Percentiles rank a stretch among this genome's conserved stretches.
phyloP scores from a whole-genome alignment of 2,113 vertebrate genomes.

The Phocoena sinus region DNA sequence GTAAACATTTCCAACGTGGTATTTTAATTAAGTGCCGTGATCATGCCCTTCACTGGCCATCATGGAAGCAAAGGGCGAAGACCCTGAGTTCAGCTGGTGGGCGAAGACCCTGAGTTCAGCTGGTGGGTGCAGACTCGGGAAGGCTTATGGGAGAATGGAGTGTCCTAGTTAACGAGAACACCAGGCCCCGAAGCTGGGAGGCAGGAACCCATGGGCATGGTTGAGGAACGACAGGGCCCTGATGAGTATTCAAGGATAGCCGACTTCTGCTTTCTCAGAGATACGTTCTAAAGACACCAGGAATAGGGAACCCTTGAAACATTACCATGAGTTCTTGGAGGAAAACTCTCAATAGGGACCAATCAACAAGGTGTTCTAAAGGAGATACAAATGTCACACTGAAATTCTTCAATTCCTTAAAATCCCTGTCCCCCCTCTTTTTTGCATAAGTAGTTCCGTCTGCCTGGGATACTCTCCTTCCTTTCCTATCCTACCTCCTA shows the following conservation, averaged over 20 bases:
- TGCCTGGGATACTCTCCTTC: not conserved
- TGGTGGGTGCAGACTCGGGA: not conserved
- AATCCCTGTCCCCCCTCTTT: not conserved
- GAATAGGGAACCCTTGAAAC: not conserved
- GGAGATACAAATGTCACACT: not conserved
- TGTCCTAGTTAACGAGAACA: slow-evolving; percentile 28
- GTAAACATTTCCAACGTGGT: not conserved
- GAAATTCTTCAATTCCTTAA: not conserved
- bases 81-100: not conserved
- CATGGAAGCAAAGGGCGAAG: not conserved
- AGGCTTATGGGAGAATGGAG: not conserved
- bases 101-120: not conserved
- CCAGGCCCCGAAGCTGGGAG: not conserved
- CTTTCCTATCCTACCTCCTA: not conserved
- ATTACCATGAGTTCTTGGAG: not conserved
- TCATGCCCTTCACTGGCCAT: not conserved
- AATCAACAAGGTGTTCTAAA: not conserved
- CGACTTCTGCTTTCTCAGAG: not conserved
- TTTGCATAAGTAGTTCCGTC: not conserved
- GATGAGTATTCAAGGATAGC: not conserved
- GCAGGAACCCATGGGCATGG: not conserved
- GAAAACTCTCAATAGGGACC: not conserved
- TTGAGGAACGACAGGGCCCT: not conserved
- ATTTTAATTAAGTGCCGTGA: not conserved
- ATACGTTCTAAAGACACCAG: not conserved